A percentile compares a stretch with the other conserved stretches of the same genome.
phyloP scores from a whole-genome alignment of 2,888 invertebrate species.

The Arctia plantaginis region DNA sequence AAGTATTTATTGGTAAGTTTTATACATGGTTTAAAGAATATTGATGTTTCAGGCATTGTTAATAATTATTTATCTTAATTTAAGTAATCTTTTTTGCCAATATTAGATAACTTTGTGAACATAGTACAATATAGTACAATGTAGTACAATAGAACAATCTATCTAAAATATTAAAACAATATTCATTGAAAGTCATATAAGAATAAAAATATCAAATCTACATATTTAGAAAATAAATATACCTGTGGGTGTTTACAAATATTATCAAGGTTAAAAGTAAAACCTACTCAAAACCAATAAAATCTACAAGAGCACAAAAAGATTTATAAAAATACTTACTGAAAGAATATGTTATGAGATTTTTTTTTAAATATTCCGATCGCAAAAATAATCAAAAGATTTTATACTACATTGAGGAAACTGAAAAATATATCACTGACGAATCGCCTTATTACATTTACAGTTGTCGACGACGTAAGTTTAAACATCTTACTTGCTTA shows the following conservation, averaged over 20 bases:
- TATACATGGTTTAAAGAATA: conserved; percentile 2
- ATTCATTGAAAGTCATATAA: too few species aligned
- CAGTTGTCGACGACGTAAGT: not conserved
- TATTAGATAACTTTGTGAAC: too few species aligned
- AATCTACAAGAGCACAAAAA: not conserved
- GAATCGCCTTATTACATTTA: not conserved
- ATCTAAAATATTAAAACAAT: too few species aligned
- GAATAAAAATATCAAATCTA: too few species aligned
- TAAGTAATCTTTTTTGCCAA: not conserved
- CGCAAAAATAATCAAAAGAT: not conserved
- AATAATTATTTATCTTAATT: not conserved
- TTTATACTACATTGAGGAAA: not conserved
- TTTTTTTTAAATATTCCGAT: too few species aligned
- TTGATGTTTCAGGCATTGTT: not conserved
- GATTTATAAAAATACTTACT: not conserved
- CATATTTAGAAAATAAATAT: too few species aligned
- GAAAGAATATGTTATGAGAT: too few species aligned
- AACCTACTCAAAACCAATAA: not conserved
- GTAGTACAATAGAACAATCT: too few species aligned
- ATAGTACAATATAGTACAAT: too few species aligned
- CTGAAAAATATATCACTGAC: not conserved
- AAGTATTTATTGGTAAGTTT: conserved; percentile 58
- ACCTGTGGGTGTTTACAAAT: too few species aligned
- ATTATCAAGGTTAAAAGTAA: too few species aligned
- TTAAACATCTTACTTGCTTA: not conserved